Base-by-base conservation (phyloP, 2,113 vertebrate species). In the Elanus axillaris region DNA sequence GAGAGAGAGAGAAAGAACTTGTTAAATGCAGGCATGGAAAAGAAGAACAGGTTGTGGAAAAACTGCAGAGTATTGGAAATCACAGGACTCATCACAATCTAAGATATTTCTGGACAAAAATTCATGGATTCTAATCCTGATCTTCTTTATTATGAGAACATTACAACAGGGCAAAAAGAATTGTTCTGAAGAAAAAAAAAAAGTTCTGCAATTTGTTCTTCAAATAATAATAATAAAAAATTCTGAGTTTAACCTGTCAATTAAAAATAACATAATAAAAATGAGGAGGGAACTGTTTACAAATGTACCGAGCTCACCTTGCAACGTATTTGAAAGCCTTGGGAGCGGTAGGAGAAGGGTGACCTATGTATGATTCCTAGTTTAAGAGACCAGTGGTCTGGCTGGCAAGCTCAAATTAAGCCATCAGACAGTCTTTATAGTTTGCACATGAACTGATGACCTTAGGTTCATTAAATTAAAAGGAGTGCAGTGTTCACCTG, bases 381-480 rank as follows among this genome's bases (percentile, higher is more conserved):
- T 42, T 94, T 73, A 88, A 50, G 60, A n/a, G 21, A 76, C 21
- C 48, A 36, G 12, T 45, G 21, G 12, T 63, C 29, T 84, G 52
- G 9, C 18, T 38, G 31, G 50, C 32, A 74, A 91, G 11, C 38
- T 84, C 38, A 62, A 80, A 78, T 32, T 74, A 91, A 91, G 16
- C 11, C 50, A 43, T 84, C n/a, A 59, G 29, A 42, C 11, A 45
- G 8, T 25, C 52, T 67, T 89, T 75, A 43, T 84, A 36, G 64
- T 27, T 81, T 84, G 29, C 26, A 31, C 40, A 9, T 38, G 42
- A 89, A 78, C 55, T 45, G 66, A 63, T 2, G 21, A 68, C 47
- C 56, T 78, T 25, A 67, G 23, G 21, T 74, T 91, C 26, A 75
- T 36, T 68, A 60, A 88, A 91, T 60, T 93, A 64, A 81, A 90